Evolutionary conservation across 1,140 invertebrate species (phyloP).

Genomic region (Heliconius nattereri): DNA sequence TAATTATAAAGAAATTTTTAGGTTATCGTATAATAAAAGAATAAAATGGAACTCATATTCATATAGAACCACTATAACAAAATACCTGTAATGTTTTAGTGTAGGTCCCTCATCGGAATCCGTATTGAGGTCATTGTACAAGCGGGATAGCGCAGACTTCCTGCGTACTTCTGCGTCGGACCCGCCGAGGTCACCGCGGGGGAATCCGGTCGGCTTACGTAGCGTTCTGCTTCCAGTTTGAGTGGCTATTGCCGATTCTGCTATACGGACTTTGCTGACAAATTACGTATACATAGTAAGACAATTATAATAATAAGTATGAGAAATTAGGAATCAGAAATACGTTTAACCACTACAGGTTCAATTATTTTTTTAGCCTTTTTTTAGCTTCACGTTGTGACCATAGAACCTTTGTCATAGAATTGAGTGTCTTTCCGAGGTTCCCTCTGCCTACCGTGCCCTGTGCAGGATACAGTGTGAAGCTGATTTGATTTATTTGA

Average conservation of each 20-base stretch:
- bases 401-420: too few species aligned
- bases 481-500: too few species aligned
- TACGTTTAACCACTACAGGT: too few species aligned
- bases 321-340: too few species aligned
- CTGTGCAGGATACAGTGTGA: too few species aligned
- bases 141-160: constrained; percentile 49
- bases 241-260: constrained; percentile 41
- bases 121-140: constrained; percentile 51
- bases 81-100: constrained; percentile 61
- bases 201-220: constrained; percentile 48
- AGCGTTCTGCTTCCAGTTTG: constrained; percentile 27
- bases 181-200: constrained; percentile 29
- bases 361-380: too few species aligned
- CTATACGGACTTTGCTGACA: constrained; percentile 62
- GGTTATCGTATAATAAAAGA: too few species aligned
- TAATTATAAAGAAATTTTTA: too few species aligned
- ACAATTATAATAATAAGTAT: background rate
- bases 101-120: constrained; percentile 50
- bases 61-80: background rate
- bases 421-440: too few species aligned
- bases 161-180: constrained; percentile 46
- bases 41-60: too few species aligned
- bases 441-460: too few species aligned
- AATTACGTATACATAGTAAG: background rate
- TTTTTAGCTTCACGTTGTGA: too few species aligned